A percentile compares a stretch with the other conserved stretches of the same genome.
Conservation (phyloP, 2,888 invertebrate species). For the Mythimna impura region DNA sequence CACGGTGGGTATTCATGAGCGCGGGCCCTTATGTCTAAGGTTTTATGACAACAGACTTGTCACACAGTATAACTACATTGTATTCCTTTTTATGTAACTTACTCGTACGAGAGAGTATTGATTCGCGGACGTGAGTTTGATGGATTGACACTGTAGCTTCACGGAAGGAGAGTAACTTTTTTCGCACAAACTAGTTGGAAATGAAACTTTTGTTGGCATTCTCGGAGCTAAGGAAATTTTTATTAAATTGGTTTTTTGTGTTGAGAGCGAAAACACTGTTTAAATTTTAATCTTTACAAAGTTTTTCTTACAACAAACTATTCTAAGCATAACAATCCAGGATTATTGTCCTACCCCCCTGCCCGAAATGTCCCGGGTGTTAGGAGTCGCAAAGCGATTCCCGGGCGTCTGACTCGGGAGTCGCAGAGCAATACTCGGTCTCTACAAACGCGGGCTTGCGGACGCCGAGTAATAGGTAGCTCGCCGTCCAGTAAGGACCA, state of each 20-base stretch:
- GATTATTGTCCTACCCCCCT: no score
- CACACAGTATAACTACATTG: constrained; percentile 69
- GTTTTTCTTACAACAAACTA: constrained; percentile 1
- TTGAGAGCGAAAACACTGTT: constrained; percentile 17
- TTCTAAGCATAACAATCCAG: not conserved
- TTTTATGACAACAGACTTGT: constrained; percentile 71
- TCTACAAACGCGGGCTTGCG: no score
- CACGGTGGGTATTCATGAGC: constrained; percentile 57
- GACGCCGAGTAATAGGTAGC: no score
- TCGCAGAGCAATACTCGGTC: no score
- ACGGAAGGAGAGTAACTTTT: constrained; percentile 22
- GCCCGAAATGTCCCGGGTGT: no score
- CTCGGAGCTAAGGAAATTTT: constrained; percentile 15
- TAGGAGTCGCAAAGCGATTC: no score
- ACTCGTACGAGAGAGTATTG: constrained; percentile 54
- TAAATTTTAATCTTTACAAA: constrained; percentile 5
- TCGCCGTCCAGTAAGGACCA: no score
- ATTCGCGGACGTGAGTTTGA: constrained; percentile 57
- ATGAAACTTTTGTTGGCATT: constrained; percentile 29
- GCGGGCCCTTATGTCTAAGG: constrained; percentile 67
- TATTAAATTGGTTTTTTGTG: constrained; percentile 24
- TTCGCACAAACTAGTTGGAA: constrained; percentile 30
- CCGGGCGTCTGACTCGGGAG: no score
- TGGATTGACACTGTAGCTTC: constrained; percentile 54
- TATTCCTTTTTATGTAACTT: constrained; percentile 67